Evolutionary conservation across 2,113 vertebrate species (phyloP).

Genomic region (Suncus etruscus): DNA sequence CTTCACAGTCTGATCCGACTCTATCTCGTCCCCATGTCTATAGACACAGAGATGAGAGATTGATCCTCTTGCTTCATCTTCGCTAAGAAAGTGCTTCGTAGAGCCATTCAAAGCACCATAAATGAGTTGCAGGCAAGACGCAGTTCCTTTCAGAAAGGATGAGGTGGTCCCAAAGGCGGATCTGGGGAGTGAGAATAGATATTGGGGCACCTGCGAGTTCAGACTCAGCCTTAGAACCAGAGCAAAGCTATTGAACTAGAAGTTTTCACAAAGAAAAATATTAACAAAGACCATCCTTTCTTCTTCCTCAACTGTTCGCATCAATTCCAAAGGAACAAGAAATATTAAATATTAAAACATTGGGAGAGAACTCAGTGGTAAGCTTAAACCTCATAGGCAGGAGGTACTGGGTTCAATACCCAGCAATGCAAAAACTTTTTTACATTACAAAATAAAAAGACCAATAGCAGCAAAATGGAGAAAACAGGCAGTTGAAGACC

Average conservation of each 20-base stretch:
- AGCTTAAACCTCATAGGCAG: no score
- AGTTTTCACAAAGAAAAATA: not conserved
- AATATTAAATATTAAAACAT: not conserved
- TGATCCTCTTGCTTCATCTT: slow-evolving; percentile 31
- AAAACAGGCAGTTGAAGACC: not conserved
- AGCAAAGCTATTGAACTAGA: rapidly evolving
- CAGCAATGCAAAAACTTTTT: no score
- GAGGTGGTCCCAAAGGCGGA: not conserved
- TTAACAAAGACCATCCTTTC: not conserved
- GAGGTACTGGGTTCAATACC: no score
- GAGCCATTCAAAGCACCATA: not conserved
- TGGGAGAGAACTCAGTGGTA: no score
- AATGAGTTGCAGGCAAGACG: not conserved
- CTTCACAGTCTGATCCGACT: not conserved
- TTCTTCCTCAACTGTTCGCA: not conserved
- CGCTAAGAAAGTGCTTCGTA: not conserved
- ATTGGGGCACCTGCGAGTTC: not conserved
- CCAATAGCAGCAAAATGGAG: not conserved
- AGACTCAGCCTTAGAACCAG: rapidly evolving
- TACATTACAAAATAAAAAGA: no score
- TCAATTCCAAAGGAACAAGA: not conserved
- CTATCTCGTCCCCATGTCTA: not conserved
- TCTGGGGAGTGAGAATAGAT: rapidly evolving
- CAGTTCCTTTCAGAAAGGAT: not conserved
- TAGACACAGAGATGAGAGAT: not conserved